Evolutionary conservation across 2,888 invertebrate species (phyloP).

Genomic region (Rhodophaea formosa): DNA sequence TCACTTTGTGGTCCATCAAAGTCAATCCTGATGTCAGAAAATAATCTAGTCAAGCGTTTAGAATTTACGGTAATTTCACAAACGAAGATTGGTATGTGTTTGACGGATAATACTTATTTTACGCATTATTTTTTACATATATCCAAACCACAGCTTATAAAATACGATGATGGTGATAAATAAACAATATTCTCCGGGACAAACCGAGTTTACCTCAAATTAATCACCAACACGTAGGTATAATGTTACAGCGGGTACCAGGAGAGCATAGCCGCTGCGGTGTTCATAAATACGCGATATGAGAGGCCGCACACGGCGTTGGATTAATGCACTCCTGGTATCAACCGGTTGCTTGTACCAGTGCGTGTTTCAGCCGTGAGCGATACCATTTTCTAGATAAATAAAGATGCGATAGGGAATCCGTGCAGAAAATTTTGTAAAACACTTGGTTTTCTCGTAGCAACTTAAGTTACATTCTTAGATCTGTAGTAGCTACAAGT

Average conservation of each 20-base stretch:
- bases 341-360: conserved; percentile 32
- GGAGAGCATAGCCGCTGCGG: conserved; percentile 58
- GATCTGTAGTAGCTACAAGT: too few relatives aligned
- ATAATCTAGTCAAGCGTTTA: too few relatives aligned
- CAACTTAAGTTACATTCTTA: too few relatives aligned
- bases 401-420: not conserved
- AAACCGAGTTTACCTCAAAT: conserved; percentile 31
- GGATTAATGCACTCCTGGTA: conserved; percentile 65
- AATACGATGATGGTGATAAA: conserved; percentile 14
- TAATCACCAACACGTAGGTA: conserved; percentile 60
- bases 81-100: too few relatives aligned
- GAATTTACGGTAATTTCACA: too few relatives aligned
- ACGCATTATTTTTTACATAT: not conserved
- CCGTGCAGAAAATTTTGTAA: not conserved
- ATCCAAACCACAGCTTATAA: not conserved
- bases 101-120: too few relatives aligned
- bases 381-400: conserved; percentile 13
- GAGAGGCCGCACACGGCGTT: conserved; percentile 73
- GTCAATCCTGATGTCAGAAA: too few relatives aligned
- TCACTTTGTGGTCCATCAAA: too few relatives aligned
- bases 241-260: conserved; percentile 63
- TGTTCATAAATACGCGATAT: conserved; percentile 74
- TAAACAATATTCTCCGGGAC: conserved; percentile 8
- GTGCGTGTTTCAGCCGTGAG: conserved; percentile 18
- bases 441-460: not conserved